These are phyloP conservation scores for Eristalis intricaria DNA, from an alignment of 2,888 invertebrate species.

Conservation along the genomic window DNA sequence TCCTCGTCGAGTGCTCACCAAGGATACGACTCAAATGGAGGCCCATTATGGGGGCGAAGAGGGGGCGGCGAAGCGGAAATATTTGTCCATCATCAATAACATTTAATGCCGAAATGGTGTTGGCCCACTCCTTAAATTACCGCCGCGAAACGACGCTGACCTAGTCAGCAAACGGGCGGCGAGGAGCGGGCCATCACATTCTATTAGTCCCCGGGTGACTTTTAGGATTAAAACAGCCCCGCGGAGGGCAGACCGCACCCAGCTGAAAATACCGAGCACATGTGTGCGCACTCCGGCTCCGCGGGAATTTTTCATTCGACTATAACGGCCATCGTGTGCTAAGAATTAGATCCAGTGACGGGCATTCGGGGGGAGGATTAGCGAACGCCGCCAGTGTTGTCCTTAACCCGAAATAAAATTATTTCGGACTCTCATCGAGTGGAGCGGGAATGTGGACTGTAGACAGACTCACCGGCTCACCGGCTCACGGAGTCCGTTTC, in stretches of 20 bases:
- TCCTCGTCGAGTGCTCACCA: conserved; percentile 29
- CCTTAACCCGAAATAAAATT: conserved; percentile 40
- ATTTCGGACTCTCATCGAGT: conserved; percentile 7
- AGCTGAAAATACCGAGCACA: not conserved
- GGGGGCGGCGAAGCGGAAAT: conserved; percentile 38
- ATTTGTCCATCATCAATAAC: conserved; percentile 61
- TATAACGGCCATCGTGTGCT: conserved; percentile 51
- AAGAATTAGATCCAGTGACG: conserved; percentile 39
- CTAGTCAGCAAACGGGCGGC: not conserved
- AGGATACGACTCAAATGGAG: conserved; percentile 4
- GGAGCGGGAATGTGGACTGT: not conserved
- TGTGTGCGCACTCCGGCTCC: not conserved
- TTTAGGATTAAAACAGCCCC: conserved; percentile 13
- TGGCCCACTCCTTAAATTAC: conserved; percentile 50
- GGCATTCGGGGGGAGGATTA: conserved; percentile 6
- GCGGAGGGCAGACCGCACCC: conserved; percentile 18
- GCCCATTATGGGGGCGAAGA: no score
- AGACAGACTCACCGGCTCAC: not conserved
- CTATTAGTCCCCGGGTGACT: conserved; percentile 15
- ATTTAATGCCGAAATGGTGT: conserved; percentile 51
- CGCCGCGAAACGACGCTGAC: conserved; percentile 3
- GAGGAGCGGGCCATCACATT: conserved; percentile 6
- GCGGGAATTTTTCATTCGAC: conserved; percentile 32
- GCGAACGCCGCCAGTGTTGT: conserved; percentile 14
- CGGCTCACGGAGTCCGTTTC: not conserved